Percentiles rank a stretch among this genome's conserved stretches.
Evolutionary conservation across 2,113 vertebrate genomes (phyloP).

Genomic region (Datnioides undecimradiatus): DNA sequence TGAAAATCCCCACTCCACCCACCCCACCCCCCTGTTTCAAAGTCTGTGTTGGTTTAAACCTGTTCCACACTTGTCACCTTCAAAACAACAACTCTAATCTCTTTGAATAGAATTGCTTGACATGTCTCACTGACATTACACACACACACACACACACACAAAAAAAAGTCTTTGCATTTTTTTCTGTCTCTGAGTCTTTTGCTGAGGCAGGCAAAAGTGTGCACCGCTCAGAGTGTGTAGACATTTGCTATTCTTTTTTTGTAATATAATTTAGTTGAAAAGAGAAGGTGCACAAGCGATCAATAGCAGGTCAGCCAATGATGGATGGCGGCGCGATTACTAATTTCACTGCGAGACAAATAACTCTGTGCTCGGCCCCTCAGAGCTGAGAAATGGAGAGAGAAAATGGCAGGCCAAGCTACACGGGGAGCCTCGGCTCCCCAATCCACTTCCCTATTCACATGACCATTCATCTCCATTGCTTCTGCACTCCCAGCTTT

Average conservation of each 20-base stretch:
- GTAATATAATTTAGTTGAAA: slow-evolving; percentile 84
- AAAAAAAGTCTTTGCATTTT: slow-evolving; percentile 22
- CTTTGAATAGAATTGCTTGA: slow-evolving; percentile 48
- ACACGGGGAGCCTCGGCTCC: slow-evolving; percentile 48
- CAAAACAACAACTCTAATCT: slow-evolving; percentile 64
- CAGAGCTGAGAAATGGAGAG: slow-evolving; percentile 62
- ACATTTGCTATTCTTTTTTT: slow-evolving; percentile 80
- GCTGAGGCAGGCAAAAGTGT: slow-evolving; percentile 56
- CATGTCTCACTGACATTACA: slow-evolving; percentile 24
- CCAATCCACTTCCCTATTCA: slow-evolving; percentile 69
- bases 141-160: not conserved
- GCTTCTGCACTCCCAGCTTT: slow-evolving; percentile 54
- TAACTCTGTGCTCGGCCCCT: slow-evolving; percentile 69
- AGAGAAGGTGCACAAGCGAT: slow-evolving; percentile 79
- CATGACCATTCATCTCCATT: slow-evolving; percentile 77
- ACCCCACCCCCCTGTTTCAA: slow-evolving; percentile 7
- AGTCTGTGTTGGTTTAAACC: slow-evolving; percentile 55
- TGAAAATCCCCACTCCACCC: slow-evolving; percentile 46
- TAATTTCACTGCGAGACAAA: slow-evolving; percentile 86
- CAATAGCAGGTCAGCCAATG: slow-evolving; percentile 83
- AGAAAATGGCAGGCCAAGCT: slow-evolving; percentile 60
- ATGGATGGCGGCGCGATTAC: slow-evolving; percentile 84
- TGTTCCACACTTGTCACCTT: slow-evolving; percentile 61
- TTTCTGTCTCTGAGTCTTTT: slow-evolving; percentile 34
- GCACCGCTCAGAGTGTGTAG: slow-evolving; percentile 40